Percentiles rank a stretch among this genome's conserved stretches.
phyloP scores from a whole-genome alignment of 1,140 invertebrate species.

The Pectinophora gossypiella region DNA sequence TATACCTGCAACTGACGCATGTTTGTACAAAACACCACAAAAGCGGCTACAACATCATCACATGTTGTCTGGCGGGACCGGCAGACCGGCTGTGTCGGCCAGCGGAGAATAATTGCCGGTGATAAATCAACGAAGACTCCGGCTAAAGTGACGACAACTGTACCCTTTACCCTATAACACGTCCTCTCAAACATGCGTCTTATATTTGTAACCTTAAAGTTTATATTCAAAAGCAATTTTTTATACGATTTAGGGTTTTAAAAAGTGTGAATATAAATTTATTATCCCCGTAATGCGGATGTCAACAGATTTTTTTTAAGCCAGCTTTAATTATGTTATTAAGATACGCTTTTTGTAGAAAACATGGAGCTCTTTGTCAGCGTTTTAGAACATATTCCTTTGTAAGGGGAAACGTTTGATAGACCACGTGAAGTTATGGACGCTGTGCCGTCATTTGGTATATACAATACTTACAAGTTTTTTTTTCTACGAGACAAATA shows the following conservation, averaged over 20 bases:
- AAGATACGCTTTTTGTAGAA: too few relatives aligned
- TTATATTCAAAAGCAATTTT: neutral
- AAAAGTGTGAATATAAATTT: conserved; percentile 1
- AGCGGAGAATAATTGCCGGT: conserved; percentile 34
- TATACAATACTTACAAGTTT: too few relatives aligned
- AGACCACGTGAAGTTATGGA: too few relatives aligned
- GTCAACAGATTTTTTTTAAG: neutral
- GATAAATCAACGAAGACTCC: conserved; percentile 52
- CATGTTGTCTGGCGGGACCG: conserved; percentile 9
- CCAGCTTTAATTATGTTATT: neutral
- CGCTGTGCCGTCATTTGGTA: too few relatives aligned
- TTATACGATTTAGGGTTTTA: neutral
- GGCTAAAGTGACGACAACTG: conserved; percentile 47
- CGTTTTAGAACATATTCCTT: too few relatives aligned
- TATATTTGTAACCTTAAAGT: too few relatives aligned
- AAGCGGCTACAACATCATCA: conserved; percentile 6
- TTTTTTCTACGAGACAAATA: too few relatives aligned
- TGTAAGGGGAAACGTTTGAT: too few relatives aligned
- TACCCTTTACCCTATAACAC: conserved; percentile 26
- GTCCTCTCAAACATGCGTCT: too few relatives aligned
- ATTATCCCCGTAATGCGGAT: conserved; percentile 1
- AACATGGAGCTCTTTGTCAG: too few relatives aligned
- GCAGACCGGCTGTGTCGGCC: neutral
- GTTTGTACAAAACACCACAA: conserved; percentile 23
- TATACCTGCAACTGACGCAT: conserved; percentile 16